phyloP scores from a whole-genome alignment of 2,888 invertebrate species.

The Arctia plantaginis region DNA sequence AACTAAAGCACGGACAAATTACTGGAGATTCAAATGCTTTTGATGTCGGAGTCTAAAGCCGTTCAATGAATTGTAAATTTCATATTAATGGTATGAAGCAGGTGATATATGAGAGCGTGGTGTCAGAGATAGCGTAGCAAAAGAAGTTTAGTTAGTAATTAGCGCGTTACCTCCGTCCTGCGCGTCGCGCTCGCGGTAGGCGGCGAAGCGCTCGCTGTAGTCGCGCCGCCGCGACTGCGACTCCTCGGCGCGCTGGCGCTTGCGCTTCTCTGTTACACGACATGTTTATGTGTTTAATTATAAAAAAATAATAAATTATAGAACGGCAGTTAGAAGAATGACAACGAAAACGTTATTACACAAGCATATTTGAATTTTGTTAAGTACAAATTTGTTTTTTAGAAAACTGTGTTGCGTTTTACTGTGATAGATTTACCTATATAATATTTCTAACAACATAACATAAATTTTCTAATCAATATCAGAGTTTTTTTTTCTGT shows the following conservation, averaged over 20 bases:
- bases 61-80: neutral
- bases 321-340: neutral
- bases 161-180: constrained; percentile 57
- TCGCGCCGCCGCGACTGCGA: constrained; percentile 91
- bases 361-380: too few species aligned
- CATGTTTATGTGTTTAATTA: neutral
- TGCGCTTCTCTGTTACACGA: constrained; percentile 89
- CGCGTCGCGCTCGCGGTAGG: constrained; percentile 76
- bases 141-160: neutral
- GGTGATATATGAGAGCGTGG: neutral
- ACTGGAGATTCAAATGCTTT: too few species aligned
- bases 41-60: neutral
- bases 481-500: too few species aligned
- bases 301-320: too few species aligned
- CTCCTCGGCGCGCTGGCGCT: constrained; percentile 93
- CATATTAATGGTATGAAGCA: neutral
- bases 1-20: neutral
- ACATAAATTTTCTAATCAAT: too few species aligned
- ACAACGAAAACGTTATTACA: neutral
- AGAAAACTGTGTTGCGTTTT: too few species aligned
- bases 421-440: too few species aligned
- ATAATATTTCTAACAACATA: too few species aligned
- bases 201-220: constrained; percentile 89
- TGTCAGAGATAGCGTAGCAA: neutral
- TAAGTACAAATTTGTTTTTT: too few species aligned